These are phyloP conservation scores for Arctocebus calabarensis DNA, from an alignment of 2,797 vertebrate genomes.

Conservation along the genomic window DNA sequence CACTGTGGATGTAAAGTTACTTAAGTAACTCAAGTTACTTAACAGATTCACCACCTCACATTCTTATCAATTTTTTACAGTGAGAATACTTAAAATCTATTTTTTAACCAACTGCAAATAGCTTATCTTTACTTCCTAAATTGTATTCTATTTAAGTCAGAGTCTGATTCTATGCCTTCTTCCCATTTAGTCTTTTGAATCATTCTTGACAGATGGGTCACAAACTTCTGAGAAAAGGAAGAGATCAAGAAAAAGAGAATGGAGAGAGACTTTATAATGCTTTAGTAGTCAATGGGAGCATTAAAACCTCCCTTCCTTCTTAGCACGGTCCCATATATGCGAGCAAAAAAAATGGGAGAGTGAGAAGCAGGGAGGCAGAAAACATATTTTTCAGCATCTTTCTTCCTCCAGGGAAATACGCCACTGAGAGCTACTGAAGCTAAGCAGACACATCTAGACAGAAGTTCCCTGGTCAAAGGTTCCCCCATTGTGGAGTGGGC, in stretches of 20 bases:
- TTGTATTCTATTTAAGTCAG: neutral
- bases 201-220: neutral
- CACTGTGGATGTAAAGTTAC: neutral
- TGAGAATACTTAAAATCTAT: neutral
- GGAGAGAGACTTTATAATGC: neutral
- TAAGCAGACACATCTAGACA: constrained; percentile 28
- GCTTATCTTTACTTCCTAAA: neutral
- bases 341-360: neutral
- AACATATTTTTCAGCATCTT: constrained; percentile 9
- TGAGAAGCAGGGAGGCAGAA: constrained; percentile 23
- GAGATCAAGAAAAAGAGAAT: neutral
- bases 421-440: neutral
- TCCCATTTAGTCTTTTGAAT: neutral
- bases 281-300: neutral
- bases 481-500: neutral
- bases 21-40: neutral
- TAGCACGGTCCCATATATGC: neutral
- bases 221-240: constrained; percentile 5
- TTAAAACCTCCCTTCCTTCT: neutral
- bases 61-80: neutral
- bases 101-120: neutral
- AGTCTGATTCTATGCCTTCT: constrained; percentile 5
- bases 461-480: neutral
- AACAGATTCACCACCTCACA: neutral
- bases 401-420: constrained; percentile 40